Evolutionary conservation across 2,113 vertebrate genomes (phyloP), one percentile per base, ranked within the genome.

Genomic region (Rhinolophus sinicus): DNA sequence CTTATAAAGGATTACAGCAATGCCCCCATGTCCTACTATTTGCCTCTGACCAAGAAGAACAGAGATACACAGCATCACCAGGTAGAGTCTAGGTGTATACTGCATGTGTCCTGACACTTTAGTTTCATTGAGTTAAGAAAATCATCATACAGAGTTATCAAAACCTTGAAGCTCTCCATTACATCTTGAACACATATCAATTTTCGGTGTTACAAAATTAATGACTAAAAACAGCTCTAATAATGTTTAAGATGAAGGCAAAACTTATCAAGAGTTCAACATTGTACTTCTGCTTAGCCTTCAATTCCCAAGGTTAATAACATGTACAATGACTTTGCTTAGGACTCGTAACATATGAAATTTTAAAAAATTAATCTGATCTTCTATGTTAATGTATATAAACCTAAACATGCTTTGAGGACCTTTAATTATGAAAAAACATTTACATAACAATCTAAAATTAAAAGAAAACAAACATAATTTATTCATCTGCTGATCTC

Each of bases 21-120:
- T 95, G 94, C 97, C 56, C 38, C 13, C 81, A 22, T 62, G 73
- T 91, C 73, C 50, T 93, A 33, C 62, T 69, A 82, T 88, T 90
- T 95, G 56, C 65, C 87, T 97, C 75, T 97, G 85, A 96, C 73
- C 78, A 81, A 80, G 16, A 97, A 85, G 91, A 93, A 96, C 93
- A 96, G 88, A 90, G 44, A 76, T 28, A 28, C 33, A 22, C 60
- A 92, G 30, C 58, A 73, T 82, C 77, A 21, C 60, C 67, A 82
- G 58, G 21, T 90, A 9, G 3, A 62, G 35, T 26, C 47, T 80
- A 30, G 21, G 19, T 73, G 54, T 65, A 28, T 50, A 81, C 82
- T 97, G 54, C 28, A 47, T n/a, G 77, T 24, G n/a, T 75, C 75
- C 35, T 90, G 73, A 82, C 77, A 70, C 12, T 67, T 90, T 82